Conservation (phyloP, 2,797 vertebrate genomes). For the Danio jaintianensis region DNA sequence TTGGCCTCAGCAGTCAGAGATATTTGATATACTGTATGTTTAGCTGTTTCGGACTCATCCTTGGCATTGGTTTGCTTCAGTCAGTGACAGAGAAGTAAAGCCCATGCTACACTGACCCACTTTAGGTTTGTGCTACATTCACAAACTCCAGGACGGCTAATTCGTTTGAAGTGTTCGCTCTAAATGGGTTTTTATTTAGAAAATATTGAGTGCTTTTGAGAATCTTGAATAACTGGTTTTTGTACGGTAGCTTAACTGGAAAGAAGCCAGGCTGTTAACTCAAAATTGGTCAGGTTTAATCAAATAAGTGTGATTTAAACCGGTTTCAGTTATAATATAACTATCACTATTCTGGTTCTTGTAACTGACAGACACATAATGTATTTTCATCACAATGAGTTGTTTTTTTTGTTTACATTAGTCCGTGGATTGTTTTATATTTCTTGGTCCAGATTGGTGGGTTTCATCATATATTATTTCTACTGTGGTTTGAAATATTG, state of each 20-base stretch:
- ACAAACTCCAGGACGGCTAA: not conserved
- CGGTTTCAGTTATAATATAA: not conserved
- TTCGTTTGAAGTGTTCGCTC: not conserved
- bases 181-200: not conserved
- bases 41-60: constrained; percentile 28
- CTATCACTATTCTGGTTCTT: not conserved
- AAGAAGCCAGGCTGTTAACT: not conserved
- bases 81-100: constrained; percentile 28
- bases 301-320: constrained; percentile 12
- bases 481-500: constrained; percentile 23
- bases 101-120: constrained; percentile 15
- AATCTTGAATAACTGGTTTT: not conserved
- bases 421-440: not conserved
- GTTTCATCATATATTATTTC: constrained; percentile 5
- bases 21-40: constrained; percentile 26
- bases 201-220: not conserved
- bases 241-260: not conserved
- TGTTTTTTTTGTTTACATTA: constrained; percentile 1
- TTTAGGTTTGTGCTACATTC: not conserved
- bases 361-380: not conserved
- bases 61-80: constrained; percentile 34
- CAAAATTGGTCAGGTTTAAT: not conserved
- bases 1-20: constrained; percentile 39
- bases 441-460: not conserved
- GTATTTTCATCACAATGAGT: not conserved